Base-by-base conservation (phyloP, 1,140 invertebrate species). In the Trichomalopsis sarcophagae region DNA sequence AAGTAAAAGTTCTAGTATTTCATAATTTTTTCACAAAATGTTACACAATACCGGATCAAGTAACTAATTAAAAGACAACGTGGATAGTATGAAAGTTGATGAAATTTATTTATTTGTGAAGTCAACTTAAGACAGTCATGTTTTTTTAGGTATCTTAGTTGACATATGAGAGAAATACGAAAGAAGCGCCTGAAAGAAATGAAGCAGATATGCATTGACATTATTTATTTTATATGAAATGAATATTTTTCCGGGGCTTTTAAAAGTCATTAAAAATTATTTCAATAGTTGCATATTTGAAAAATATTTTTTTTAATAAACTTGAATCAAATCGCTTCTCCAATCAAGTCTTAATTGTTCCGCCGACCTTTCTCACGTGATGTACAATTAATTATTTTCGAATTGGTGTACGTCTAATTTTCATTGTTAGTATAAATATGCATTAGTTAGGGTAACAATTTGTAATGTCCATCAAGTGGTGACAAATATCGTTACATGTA, bases 391-490 rank as follows among this genome's bases (percentile, higher is more conserved):
- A 85, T 81, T 81, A 77, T 69, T 85, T 82, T 78, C 47, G 68
- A 86, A 85, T 86, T 83, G 81, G 81, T 83, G 85, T 82, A 86
- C 81, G 81, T 82, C 85, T 82, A 82, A 55, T 86, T 82, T 83
- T 86, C 81, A 86, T 86, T 86, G 81, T 86, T 86, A 82, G 76
- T 86, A 86, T 86, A 86, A 79, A 86, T 86, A 86, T 78, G 47
- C 81, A 86, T 86, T 86, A 83, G 85, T 86, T 86, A 86, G 85
- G 85, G 85, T 86, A 86, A 86, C 85, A 86, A 86, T 86, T 82
- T 86, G 85, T 86, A 86, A 86, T 86, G 85, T 86, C 85, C 80
- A 82, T 86, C 68, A 86, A 86, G 75, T 86, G 85, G 76, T 82
- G 76, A 86, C 85, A 86, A 86, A 82, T 82, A 75, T 82, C 85